Evolutionary conservation across 2,797 vertebrate species (phyloP).

Genomic region (Poeciliopsis gracilis): DNA sequence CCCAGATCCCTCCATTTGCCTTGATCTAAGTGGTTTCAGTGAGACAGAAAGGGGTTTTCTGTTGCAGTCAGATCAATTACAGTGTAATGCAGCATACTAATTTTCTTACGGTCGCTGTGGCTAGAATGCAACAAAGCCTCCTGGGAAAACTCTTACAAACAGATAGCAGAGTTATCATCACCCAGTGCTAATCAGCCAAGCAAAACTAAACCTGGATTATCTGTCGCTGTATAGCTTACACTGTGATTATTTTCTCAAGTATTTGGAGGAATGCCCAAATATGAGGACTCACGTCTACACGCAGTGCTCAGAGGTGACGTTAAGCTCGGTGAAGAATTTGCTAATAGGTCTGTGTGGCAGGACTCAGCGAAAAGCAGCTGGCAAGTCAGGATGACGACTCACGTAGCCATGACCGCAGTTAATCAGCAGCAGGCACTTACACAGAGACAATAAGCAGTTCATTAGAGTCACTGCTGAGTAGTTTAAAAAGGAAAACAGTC

Average conservation of each 20-base stretch:
- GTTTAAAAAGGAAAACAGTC: constrained; percentile 59
- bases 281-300: constrained; percentile 64
- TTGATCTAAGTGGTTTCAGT: constrained; percentile 29
- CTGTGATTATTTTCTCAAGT: constrained; percentile 54
- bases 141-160: constrained; percentile 60
- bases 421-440: constrained; percentile 67
- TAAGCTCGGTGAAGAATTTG: constrained; percentile 75
- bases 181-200: constrained; percentile 61
- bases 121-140: constrained; percentile 58
- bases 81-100: constrained; percentile 50
- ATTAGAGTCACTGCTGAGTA: constrained; percentile 59
- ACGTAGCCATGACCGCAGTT: constrained; percentile 70
- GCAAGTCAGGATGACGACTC: constrained; percentile 62
- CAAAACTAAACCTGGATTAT: constrained; percentile 80
- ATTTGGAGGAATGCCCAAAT: constrained; percentile 74
- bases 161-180: constrained; percentile 60
- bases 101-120: constrained; percentile 47
- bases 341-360: constrained; percentile 74
- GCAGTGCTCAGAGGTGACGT: constrained; percentile 69
- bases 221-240: constrained; percentile 50
- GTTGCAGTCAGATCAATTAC: constrained; percentile 69
- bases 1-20: constrained; percentile 18
- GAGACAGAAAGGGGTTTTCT: constrained; percentile 13
- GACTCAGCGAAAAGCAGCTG: constrained; percentile 58
- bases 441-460: constrained; percentile 72